These are phyloP conservation scores for Homarus americanus DNA, from an alignment of 1,140 invertebrate species.

Conservation along the genomic window DNA sequence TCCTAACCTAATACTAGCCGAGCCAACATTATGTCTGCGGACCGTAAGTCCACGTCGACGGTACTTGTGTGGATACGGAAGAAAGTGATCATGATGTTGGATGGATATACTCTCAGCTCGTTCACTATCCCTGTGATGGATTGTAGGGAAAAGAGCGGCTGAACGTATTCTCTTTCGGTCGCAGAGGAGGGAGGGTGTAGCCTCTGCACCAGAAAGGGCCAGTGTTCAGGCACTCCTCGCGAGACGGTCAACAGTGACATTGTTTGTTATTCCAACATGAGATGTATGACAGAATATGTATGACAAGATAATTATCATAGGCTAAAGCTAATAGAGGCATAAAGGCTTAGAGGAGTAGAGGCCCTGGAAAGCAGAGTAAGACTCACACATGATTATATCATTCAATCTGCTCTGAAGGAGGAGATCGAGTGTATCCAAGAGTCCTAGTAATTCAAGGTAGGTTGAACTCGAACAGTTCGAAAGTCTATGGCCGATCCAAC, in stretches of 20 bases:
- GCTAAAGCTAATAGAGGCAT: too few species aligned
- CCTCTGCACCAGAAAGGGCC: neutral
- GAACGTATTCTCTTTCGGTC: neutral
- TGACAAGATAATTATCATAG: neutral
- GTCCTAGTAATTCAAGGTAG: neutral
- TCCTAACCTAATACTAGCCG: too few species aligned
- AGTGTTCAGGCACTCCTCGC: conserved; percentile 1
- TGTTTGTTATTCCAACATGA: too few species aligned
- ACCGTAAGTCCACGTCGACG: too few species aligned
- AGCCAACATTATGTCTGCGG: too few species aligned
- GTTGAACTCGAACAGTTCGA: conserved; percentile 11
- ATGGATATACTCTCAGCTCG: too few species aligned
- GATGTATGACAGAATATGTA: neutral
- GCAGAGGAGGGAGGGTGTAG: neutral
- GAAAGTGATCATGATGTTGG: too few species aligned
- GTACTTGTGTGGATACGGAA: too few species aligned
- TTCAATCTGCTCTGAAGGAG: neutral
- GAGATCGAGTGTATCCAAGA: conserved; percentile 1
- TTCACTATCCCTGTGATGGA: too few species aligned
- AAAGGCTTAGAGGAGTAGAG: too few species aligned
- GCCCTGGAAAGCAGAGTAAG: conserved; percentile 22
- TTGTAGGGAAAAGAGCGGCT: too few species aligned
- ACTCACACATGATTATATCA: conserved; percentile 37
- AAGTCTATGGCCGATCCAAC: conserved; percentile 4
- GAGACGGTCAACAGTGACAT: too few species aligned